phyloP scores from a whole-genome alignment of 30 jellyfish, hydroid and myxozoan species.

The Aurelia aurita complex sp. Pacific region DNA sequence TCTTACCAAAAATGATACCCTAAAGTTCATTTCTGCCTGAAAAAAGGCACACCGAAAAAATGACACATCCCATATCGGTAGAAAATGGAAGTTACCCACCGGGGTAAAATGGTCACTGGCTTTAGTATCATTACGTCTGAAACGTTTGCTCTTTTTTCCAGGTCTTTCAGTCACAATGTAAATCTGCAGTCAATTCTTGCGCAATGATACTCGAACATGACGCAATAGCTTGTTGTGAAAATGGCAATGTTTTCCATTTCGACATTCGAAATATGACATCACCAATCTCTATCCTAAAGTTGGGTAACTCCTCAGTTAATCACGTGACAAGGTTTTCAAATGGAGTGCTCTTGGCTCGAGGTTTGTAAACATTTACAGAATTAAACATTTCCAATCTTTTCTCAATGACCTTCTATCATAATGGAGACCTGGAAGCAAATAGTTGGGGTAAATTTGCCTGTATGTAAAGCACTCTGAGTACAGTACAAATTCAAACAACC shows the following conservation, averaged over 20 bases:
- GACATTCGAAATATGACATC: slow-evolving; percentile 63
- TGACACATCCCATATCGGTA: no score
- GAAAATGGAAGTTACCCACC: no score
- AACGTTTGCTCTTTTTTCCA: background rate
- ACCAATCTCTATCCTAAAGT: slow-evolving; percentile 10
- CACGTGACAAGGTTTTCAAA: slow-evolving; percentile 19
- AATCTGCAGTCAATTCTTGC: slow-evolving; percentile 70
- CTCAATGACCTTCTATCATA: no score
- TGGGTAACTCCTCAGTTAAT: slow-evolving; percentile 62
- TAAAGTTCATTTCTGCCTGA: no score
- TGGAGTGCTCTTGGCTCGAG: slow-evolving; percentile 51
- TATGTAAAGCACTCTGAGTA: no score
- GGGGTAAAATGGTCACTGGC: background rate
- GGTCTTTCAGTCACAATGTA: slow-evolving; percentile 39
- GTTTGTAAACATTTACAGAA: background rate
- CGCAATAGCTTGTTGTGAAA: slow-evolving; percentile 53
- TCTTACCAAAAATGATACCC: no score
- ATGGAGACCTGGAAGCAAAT: no score
- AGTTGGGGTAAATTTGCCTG: no score
- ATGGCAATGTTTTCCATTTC: slow-evolving; percentile 45
- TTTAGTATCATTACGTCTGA: background rate
- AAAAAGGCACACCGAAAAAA: no score
- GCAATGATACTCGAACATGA: slow-evolving; percentile 34
- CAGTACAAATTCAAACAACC: no score
- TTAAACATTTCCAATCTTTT: no score